Conservation (phyloP, 2,797 vertebrate species). For the Paratrypauchen microcephalus region DNA sequence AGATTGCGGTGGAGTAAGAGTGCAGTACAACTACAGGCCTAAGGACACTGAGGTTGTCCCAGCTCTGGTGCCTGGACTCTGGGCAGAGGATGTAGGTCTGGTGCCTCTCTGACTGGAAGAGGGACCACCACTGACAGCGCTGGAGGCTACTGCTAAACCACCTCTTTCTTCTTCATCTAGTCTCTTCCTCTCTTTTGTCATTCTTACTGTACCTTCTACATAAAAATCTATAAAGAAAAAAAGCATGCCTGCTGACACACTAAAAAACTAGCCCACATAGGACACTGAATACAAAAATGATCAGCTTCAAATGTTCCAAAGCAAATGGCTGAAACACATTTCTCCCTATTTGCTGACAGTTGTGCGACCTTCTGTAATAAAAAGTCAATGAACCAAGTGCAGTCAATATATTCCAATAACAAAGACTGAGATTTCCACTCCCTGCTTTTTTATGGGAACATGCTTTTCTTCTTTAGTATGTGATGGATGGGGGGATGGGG, state of each 20-base stretch:
- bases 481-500: constrained; percentile 38
- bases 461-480: constrained; percentile 56
- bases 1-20: constrained; percentile 31
- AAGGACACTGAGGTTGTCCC: constrained; percentile 55
- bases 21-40: constrained; percentile 57
- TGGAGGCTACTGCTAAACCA: constrained; percentile 66
- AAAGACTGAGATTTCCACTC: constrained; percentile 70
- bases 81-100: constrained; percentile 61
- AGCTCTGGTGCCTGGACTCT: constrained; percentile 53
- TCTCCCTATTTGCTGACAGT: constrained; percentile 79
- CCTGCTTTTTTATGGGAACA: constrained; percentile 61
- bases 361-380: constrained; percentile 88
- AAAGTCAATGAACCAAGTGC: constrained; percentile 89
- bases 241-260: constrained; percentile 54
- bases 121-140: constrained; percentile 78
- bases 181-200: constrained; percentile 41
- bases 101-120: constrained; percentile 73
- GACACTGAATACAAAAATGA: constrained; percentile 66
- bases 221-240: constrained; percentile 34
- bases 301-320: constrained; percentile 78
- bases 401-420: constrained; percentile 83
- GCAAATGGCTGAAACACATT: constrained; percentile 80
- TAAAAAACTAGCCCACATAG: constrained; percentile 31
- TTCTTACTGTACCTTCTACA: constrained; percentile 53
- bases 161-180: constrained; percentile 53